Evolutionary conservation across 2,113 vertebrate species (phyloP), one percentile per base, ranked within the genome.

Genomic region (Nothocercus julius): DNA sequence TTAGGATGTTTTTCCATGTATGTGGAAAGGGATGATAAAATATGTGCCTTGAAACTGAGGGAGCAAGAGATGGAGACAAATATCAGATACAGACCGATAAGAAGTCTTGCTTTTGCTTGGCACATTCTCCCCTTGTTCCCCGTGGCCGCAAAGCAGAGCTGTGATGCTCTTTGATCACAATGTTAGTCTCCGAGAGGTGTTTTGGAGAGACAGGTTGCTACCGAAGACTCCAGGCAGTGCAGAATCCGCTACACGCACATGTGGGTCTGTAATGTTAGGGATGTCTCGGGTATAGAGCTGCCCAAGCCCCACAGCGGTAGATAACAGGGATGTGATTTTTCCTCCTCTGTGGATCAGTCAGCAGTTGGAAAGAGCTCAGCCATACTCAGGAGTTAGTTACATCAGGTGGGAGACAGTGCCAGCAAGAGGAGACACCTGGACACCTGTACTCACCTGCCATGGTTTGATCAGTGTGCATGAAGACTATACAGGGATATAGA

Each of bases 1-100:
- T 94, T 85, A 67, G 75, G 82, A 92, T 94, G 47, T 78, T 95
- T 95, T 87, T 89, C 74, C 59, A 16, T 84, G 47, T 77, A 89
- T 32, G 44, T 44, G 54, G 82, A 44, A 88, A 85, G 42, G 51
- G 53, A 76, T 70, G 69, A 62, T 87, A 51, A 27, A 77, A 77
- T 74, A 36, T 27, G 7, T 59, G 38, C 42, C 32, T 75, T 62
- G 83, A 38, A 84, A 66, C 3, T 45, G 77, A 87, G 85, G 53
- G 76, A 93, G 47, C 28, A 93, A 66, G 44, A 68, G 59, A 32
- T 44, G 32, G 72, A 91, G 64, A 67, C 32, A 81, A 85, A 67
- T 78, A 72, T 22, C 76, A 85, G 28, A 19, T 9, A 72, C 6
- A 67, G 66, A n/a, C 14, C 58, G 58, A 9, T 53, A 79, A 1